Evolutionary conservation across 1,140 invertebrate genomes (phyloP), one percentile per base, ranked within the genome.

Genomic region (Aphis craccivora): DNA sequence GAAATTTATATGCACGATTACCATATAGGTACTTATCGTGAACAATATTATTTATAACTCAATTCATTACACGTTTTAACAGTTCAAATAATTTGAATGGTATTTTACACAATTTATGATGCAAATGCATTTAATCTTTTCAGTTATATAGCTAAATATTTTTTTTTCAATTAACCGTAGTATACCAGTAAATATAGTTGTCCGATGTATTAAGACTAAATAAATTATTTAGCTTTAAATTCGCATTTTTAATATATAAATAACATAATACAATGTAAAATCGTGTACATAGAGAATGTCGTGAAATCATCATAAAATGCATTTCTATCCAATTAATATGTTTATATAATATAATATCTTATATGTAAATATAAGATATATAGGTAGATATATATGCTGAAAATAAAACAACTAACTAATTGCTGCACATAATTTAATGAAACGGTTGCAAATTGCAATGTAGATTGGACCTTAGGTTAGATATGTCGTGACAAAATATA

Each of bases 271-370:
- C 14, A 91, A 91, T 18, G 14, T 43, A n/a, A 91, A 91, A 91
- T 30, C 76, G 18, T 18, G 23, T 43, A 43, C 11, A 22, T 3
- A 37, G 1, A 37, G 88, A 55, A 35, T 60, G 11, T 60, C 37
- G 51, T 60, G 37, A 91, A 37, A 45, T 91, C 90, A 45, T 91
- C 90, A 40, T 76, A 48, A 48, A 91, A 91, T 7, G 43, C 18
- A 91, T 90, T 55, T 60, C 11, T 90, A 90, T 43, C 53, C 5
- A 25, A 60, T 18, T 40, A 51, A 51, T 81, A 43, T 76, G 60
- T 76, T 51, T 51, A 51, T 51, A 51, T 20, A 51, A 51, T 22
- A 48, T 4, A n/a, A 35, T 45, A 87, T 87, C 18, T 48, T 76
- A 43, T 8, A 35, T 91, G 53, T 35, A 25, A 60, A 6, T 9